A percentile compares a stretch with the other conserved stretches of the same genome.
phyloP scores from a whole-genome alignment of 35 echinoderm and acorn worm species.

The Acanthaster planci region DNA sequence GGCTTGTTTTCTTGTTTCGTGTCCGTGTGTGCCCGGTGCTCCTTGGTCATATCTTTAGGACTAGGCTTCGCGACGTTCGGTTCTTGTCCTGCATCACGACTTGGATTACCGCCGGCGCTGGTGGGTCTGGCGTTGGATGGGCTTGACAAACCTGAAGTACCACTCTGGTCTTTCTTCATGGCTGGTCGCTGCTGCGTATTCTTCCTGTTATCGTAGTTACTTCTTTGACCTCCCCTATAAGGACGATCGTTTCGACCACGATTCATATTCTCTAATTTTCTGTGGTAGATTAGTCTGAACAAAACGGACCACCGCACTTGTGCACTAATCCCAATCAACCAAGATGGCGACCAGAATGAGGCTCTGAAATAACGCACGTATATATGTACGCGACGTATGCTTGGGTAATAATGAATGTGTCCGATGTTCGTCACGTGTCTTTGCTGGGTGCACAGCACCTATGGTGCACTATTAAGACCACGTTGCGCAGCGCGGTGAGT shows the following conservation, averaged over 20 bases:
- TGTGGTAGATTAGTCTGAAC: too few species aligned
- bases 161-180: conserved; percentile 4
- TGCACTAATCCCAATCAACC: not conserved
- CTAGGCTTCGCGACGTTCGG: not conserved
- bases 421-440: too few species aligned
- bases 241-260: conserved; percentile 16
- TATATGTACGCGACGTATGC: too few species aligned
- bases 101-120: not conserved
- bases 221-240: conserved; percentile 11
- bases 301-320: not conserved
- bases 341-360: too few species aligned
- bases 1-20: conserved; percentile 11
- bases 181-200: not conserved
- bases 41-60: not conserved
- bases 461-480: too few species aligned
- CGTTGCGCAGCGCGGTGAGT: too few species aligned
- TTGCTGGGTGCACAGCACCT: too few species aligned
- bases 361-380: too few species aligned
- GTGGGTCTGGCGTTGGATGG: not conserved
- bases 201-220: conserved; percentile 20
- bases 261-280: not conserved
- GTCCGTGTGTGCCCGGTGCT: not conserved
- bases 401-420: too few species aligned
- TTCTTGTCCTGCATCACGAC: not conserved
- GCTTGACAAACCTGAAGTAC: not conserved